Conservation (phyloP, 2,113 vertebrate genomes). For the Strigops habroptila region DNA sequence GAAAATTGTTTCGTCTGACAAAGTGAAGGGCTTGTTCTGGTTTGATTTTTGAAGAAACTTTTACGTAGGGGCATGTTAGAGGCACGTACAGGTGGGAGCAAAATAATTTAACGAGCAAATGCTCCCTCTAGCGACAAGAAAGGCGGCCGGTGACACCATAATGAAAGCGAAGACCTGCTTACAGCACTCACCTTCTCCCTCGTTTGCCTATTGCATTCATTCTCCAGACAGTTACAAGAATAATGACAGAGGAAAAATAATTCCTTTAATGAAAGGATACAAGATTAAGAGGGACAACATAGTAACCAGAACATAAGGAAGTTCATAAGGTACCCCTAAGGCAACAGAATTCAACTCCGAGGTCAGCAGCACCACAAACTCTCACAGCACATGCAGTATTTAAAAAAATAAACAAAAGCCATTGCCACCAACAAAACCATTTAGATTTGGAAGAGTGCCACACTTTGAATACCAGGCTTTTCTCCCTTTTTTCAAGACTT, state of each 20-base stretch:
- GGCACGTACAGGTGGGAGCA: neutral
- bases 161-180: neutral
- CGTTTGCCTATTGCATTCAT: rapidly evolving
- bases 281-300: neutral
- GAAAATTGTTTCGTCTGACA: neutral
- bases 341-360: neutral
- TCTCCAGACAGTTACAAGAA: neutral
- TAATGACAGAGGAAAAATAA: neutral
- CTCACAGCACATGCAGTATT: neutral
- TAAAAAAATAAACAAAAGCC: neutral
- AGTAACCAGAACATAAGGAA: neutral
- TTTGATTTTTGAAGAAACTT: no score
- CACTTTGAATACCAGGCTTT: neutral
- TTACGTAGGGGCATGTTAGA: rapidly evolving
- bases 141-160: neutral
- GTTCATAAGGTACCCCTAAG: neutral
- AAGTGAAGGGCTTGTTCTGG: neutral
- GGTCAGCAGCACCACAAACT: neutral
- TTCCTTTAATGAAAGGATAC: neutral
- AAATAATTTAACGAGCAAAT: neutral
- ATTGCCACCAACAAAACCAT: neutral
- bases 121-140: conserved; percentile 6
- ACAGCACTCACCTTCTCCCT: no score
- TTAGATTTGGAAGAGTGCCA: neutral
- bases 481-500: neutral